These are phyloP conservation scores for Patella caerulea DNA, from an alignment of 2,888 invertebrate genomes.

Conservation along the genomic window DNA sequence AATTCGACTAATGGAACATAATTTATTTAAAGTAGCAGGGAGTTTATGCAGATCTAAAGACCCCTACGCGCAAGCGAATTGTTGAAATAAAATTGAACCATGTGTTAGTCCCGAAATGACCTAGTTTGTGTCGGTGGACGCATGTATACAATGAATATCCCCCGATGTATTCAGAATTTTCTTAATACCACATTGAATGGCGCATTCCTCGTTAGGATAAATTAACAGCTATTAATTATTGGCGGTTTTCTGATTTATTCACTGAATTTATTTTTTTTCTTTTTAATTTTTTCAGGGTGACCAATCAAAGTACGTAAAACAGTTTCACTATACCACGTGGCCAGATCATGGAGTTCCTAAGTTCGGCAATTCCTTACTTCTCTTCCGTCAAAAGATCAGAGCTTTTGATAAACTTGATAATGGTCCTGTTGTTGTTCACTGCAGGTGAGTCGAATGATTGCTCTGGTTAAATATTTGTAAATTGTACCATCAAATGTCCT, in stretches of 20 bases:
- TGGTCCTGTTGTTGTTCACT: slow-evolving; percentile 62
- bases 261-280: neutral
- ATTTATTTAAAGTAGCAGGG: too few relatives aligned
- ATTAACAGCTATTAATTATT: neutral
- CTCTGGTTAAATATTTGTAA: too few relatives aligned
- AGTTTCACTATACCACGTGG: slow-evolving; percentile 71
- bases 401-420: slow-evolving; percentile 61
- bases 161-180: too few relatives aligned
- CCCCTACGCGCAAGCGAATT: too few relatives aligned
- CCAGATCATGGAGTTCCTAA: slow-evolving; percentile 70
- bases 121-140: too few relatives aligned
- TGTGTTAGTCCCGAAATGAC: too few relatives aligned
- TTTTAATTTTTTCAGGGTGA: slow-evolving; percentile 49
- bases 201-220: neutral
- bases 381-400: slow-evolving; percentile 66
- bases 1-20: too few relatives aligned
- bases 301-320: slow-evolving; percentile 60
- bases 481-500: too few relatives aligned
- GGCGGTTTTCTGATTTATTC: neutral
- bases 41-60: too few relatives aligned
- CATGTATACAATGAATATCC: too few relatives aligned
- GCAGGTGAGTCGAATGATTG: slow-evolving; percentile 47
- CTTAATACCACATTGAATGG: neutral
- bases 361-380: slow-evolving; percentile 65
- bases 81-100: too few relatives aligned